Conservation (phyloP, 2,888 invertebrate genomes). For the Arge pagana region DNA sequence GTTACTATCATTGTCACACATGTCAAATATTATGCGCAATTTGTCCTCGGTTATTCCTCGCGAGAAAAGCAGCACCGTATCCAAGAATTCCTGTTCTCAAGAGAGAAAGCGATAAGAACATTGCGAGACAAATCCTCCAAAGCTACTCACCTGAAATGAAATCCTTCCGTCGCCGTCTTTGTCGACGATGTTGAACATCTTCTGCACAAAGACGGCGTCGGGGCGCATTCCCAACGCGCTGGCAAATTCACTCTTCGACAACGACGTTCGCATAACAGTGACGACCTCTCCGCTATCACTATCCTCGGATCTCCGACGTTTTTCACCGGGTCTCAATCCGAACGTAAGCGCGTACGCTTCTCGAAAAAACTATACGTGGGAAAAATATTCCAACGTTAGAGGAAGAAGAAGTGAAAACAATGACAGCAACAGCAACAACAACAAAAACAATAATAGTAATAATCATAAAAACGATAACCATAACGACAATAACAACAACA, state of each 20-base stretch:
- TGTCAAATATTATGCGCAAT: constrained; percentile 91
- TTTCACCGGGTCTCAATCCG: constrained; percentile 85
- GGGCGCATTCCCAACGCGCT: constrained; percentile 94
- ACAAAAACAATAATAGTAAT: no score
- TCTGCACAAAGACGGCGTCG: constrained; percentile 92
- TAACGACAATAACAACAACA: no score
- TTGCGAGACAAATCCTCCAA: no score
- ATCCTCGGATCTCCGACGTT: constrained; percentile 71
- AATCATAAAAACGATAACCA: no score
- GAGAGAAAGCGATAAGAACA: not conserved
- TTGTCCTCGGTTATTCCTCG: constrained; percentile 93
- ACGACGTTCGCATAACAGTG: constrained; percentile 90
- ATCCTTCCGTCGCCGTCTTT: constrained; percentile 92
- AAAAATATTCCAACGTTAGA: not conserved
- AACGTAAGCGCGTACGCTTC: constrained; percentile 95
- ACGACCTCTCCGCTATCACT: constrained; percentile 81
- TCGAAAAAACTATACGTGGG: constrained; percentile 78
- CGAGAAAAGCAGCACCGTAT: constrained; percentile 90
- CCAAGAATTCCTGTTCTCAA: constrained; percentile 80
- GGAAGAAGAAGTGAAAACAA: not conserved
- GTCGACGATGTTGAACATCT: constrained; percentile 97
- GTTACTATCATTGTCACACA: constrained; percentile 95
- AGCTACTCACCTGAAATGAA: constrained; percentile 82
- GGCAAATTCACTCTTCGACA: constrained; percentile 92
- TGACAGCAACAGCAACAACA: not conserved